phyloP scores from a whole-genome alignment of 2,113 vertebrate genomes.

The Mastomys natalensis region DNA sequence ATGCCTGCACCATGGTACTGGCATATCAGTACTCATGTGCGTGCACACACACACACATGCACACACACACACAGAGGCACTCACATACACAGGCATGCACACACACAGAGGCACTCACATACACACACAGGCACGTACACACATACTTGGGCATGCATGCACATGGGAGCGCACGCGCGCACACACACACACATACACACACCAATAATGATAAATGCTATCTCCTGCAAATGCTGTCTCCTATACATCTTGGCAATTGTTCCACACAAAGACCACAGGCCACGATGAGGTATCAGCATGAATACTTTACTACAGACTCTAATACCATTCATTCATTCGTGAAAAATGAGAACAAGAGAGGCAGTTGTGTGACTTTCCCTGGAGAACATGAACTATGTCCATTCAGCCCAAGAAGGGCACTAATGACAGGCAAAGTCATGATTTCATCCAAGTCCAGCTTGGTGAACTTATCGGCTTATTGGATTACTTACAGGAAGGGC shows the following conservation, averaged over 20 bases:
- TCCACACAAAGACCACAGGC: constrained; percentile 40
- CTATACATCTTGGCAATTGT: neutral
- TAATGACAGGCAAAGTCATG: neutral
- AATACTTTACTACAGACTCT: constrained; percentile 63
- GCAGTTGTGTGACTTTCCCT: too few relatives aligned
- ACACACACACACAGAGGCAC: neutral
- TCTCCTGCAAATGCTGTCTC: neutral
- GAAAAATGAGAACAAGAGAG: neutral
- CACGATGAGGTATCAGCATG: neutral
- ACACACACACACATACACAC: too few relatives aligned
- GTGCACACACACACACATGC: too few relatives aligned
- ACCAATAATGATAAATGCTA: neutral
- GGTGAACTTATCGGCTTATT: neutral
- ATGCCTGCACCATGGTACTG: neutral
- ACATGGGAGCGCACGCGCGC: too few relatives aligned
- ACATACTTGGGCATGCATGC: too few relatives aligned
- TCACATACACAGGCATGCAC: neutral
- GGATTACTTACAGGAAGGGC: neutral
- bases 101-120: too few relatives aligned
- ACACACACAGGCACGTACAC: too few relatives aligned
- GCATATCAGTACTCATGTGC: neutral
- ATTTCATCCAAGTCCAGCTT: neutral
- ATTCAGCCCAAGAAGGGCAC: too few relatives aligned
- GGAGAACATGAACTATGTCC: too few relatives aligned
- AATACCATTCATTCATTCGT: neutral